Evolutionary conservation across 2,797 vertebrate species (phyloP), one percentile per base, ranked within the genome.

Genomic region (Acrossocheilus fasciatus): DNA sequence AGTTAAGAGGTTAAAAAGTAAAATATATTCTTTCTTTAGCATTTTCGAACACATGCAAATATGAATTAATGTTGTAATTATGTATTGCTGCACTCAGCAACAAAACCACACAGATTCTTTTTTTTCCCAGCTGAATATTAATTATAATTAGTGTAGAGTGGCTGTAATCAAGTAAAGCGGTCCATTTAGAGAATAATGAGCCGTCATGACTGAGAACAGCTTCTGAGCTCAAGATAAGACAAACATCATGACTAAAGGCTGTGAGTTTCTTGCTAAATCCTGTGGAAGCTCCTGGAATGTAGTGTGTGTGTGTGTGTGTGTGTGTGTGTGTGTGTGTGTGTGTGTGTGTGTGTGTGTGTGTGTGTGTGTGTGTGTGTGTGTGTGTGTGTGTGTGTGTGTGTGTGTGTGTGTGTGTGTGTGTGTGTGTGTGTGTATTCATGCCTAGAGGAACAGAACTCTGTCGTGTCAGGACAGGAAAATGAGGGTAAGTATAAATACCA

Each of bases 271-370:
- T 17, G 18, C 30, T 68, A 45, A 74, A 75, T 78, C 59, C 54
- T 82, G 68, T 17, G 34, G 26, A 77, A 78, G 36, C 3, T 17
- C 43, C 64, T 73, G 86, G 89, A 88, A 89, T 82, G 86, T 66
- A 66, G 11, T 14, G 20, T 47, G 9, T 77, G 57, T 50, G 57
- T 39, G 36, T 41, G 23, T 73, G 11, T 47, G 20, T 47, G 20
- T 73, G 11, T 41, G 7, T 14, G 8, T 12, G 11, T 14, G 18
- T 18, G 11, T 14, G 18, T 12, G 11, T 14, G 18, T 18, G 11
- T 9, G 12, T 18, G 11, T 14, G 78, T 30, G 78, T 20, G 18
- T 36, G 9, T 77, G 57, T 50, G 57, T 39, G 36, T 41, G 23
- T 73, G 11, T 47, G 20, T 47, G 20, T 73, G 11, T 41, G 7